Evolutionary conservation across 64 coral and sea anemone genomes (phyloP).

Genomic region (Platygyra sinensis): DNA sequence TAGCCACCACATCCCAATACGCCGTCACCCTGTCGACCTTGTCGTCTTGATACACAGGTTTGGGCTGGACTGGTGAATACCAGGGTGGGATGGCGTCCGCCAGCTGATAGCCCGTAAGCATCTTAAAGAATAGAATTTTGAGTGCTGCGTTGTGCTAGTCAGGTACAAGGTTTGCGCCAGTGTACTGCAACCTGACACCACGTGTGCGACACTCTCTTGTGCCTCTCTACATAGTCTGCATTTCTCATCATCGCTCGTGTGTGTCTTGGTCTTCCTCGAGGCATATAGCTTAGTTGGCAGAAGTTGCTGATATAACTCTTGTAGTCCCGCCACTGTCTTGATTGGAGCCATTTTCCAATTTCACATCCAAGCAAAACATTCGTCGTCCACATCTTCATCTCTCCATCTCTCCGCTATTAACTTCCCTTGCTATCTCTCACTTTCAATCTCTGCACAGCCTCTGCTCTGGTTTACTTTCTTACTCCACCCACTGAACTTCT

Average conservation of each 20-base stretch:
- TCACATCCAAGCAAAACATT: neutral
- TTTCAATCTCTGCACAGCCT: neutral
- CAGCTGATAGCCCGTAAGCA: neutral
- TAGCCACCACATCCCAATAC: slow-evolving; percentile 20
- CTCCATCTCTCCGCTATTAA: neutral
- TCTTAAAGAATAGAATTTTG: slow-evolving; percentile 48
- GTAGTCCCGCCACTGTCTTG: neutral
- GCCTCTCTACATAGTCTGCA: neutral
- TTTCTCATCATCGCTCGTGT: neutral
- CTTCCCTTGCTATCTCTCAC: slow-evolving; percentile 23
- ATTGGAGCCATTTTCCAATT: neutral
- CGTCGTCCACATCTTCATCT: neutral
- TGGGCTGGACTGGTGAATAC: slow-evolving; percentile 7
- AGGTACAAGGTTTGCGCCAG: no score
- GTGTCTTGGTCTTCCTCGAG: slow-evolving; percentile 10
- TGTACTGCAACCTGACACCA: no score
- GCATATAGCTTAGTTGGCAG: neutral
- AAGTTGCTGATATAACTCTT: slow-evolving; percentile 11
- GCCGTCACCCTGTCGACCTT: neutral
- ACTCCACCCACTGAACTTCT: neutral
- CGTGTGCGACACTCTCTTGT: neutral
- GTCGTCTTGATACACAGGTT: slow-evolving; percentile 10
- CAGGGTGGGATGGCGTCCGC: slow-evolving; percentile 8
- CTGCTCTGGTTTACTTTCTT: neutral
- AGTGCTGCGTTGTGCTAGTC: neutral